phyloP scores from a whole-genome alignment of 30 jellyfish, hydroid and myxozoan species.

The Pseudorhiza aurosa region DNA sequence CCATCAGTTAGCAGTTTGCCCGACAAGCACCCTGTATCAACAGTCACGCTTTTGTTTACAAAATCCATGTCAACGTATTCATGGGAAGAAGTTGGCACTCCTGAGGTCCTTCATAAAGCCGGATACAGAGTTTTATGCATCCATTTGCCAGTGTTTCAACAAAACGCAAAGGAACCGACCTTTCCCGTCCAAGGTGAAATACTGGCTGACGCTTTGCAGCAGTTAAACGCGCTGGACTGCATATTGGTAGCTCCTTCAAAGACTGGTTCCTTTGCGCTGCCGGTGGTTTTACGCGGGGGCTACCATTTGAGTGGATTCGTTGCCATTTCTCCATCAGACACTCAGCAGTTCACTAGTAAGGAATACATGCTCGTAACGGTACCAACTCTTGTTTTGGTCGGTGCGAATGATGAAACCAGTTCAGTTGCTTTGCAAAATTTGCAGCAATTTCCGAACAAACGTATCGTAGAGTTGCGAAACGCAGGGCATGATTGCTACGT shows the following conservation, averaged over 20 bases:
- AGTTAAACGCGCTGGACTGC: slow-evolving; percentile 40
- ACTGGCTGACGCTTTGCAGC: slow-evolving; percentile 27
- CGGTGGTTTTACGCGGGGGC: slow-evolving; percentile 73
- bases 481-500: slow-evolving; percentile 71
- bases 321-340: slow-evolving; percentile 55
- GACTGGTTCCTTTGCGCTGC: slow-evolving; percentile 75
- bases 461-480: slow-evolving; percentile 28
- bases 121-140: slow-evolving; percentile 58
- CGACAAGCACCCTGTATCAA: background rate
- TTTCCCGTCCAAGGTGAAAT: slow-evolving; percentile 57
- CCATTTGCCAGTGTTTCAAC: slow-evolving; percentile 24
- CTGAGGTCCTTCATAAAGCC: slow-evolving; percentile 20
- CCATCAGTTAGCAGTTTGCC: background rate
- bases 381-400: slow-evolving; percentile 55
- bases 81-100: slow-evolving; percentile 66
- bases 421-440: slow-evolving; percentile 28
- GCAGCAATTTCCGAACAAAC: slow-evolving; percentile 35
- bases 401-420: slow-evolving; percentile 53
- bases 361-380: slow-evolving; percentile 41
- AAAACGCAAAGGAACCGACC: slow-evolving; percentile 2
- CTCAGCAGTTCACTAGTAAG: slow-evolving; percentile 28
- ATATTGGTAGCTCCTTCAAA: slow-evolving; percentile 61
- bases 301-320: slow-evolving; percentile 56
- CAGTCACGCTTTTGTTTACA: slow-evolving; percentile 48
- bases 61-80: slow-evolving; percentile 8